phyloP scores from a whole-genome alignment of 2,888 invertebrate species.

The Teinopalpus imperialis region DNA sequence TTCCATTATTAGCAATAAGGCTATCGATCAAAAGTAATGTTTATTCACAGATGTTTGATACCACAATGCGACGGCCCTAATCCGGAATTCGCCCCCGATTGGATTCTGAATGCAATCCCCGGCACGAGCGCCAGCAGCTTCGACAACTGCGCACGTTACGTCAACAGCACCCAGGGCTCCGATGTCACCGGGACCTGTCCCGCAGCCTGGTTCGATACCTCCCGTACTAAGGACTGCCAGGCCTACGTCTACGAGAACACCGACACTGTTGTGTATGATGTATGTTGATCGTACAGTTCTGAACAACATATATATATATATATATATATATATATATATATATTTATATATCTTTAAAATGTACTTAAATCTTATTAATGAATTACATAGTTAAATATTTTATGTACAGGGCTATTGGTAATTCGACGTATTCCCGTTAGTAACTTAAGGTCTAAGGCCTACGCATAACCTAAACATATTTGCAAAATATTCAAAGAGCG shows the following conservation, averaged over 20 bases:
- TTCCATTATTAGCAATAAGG: too few species aligned
- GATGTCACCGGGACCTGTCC: slow-evolving; percentile 47
- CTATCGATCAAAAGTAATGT: background rate
- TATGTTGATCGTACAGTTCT: slow-evolving; percentile 40
- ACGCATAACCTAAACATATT: too few species aligned
- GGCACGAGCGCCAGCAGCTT: slow-evolving; percentile 43
- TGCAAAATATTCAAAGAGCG: too few species aligned
- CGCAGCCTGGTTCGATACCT: slow-evolving; percentile 49
- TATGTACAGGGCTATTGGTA: too few species aligned
- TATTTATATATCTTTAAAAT: too few species aligned
- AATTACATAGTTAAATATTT: too few species aligned
- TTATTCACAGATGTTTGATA: slow-evolving; percentile 51
- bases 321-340: too few species aligned
- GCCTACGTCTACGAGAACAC: slow-evolving; percentile 59
- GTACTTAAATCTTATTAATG: too few species aligned
- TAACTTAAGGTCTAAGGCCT: too few species aligned
- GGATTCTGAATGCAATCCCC: slow-evolving; percentile 61
- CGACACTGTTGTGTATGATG: slow-evolving; percentile 66
- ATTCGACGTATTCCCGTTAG: too few species aligned
- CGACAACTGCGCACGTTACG: slow-evolving; percentile 55
- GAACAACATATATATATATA: too few species aligned
- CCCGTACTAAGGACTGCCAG: slow-evolving; percentile 44
- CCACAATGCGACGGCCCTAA: slow-evolving; percentile 54
- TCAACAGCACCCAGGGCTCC: slow-evolving; percentile 36
- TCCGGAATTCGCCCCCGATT: slow-evolving; percentile 51